phyloP scores from a whole-genome alignment of 1,140 invertebrate species.

The Drosophila lini region DNA sequence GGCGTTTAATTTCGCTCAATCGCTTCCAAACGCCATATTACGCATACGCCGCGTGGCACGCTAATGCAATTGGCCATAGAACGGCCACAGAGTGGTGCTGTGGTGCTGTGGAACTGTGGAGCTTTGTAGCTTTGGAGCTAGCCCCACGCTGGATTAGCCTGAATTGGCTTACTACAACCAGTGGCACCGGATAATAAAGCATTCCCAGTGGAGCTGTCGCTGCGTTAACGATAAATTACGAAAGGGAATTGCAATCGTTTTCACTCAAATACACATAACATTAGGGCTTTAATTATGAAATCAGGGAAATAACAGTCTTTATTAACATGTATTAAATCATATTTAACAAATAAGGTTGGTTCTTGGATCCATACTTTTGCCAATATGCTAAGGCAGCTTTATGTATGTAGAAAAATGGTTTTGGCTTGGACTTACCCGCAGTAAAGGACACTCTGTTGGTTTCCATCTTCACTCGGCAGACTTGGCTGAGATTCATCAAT shows the following conservation, averaged over 20 bases:
- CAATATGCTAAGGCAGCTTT: too few species aligned
- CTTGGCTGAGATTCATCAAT: too few species aligned
- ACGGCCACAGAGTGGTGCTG: slow-evolving; percentile 6
- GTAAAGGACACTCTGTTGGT: too few species aligned
- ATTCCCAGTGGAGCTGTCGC: slow-evolving; percentile 28
- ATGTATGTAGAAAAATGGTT: too few species aligned
- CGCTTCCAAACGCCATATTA: slow-evolving; percentile 35
- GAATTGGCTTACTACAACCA: slow-evolving; percentile 41
- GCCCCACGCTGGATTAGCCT: slow-evolving; percentile 3
- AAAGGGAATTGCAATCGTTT: slow-evolving; percentile 22
- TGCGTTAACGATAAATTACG: slow-evolving; percentile 23
- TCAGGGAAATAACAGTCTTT: not conserved
- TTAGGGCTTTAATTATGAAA: slow-evolving; percentile 11
- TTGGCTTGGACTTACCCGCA: too few species aligned
- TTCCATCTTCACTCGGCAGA: too few species aligned
- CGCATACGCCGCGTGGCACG: slow-evolving; percentile 40
- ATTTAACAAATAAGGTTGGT: not conserved
- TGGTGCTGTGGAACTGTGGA: not conserved
- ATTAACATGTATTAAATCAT: not conserved
- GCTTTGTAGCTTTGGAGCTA: not conserved
- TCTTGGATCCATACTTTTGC: not conserved
- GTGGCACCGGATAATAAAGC: slow-evolving; percentile 21
- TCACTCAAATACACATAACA: not conserved
- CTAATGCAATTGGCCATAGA: slow-evolving; percentile 50
- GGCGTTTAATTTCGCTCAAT: slow-evolving; percentile 53